Conservation (phyloP, 23 tunicate genomes). For the Halocynthia roretzi region DNA sequence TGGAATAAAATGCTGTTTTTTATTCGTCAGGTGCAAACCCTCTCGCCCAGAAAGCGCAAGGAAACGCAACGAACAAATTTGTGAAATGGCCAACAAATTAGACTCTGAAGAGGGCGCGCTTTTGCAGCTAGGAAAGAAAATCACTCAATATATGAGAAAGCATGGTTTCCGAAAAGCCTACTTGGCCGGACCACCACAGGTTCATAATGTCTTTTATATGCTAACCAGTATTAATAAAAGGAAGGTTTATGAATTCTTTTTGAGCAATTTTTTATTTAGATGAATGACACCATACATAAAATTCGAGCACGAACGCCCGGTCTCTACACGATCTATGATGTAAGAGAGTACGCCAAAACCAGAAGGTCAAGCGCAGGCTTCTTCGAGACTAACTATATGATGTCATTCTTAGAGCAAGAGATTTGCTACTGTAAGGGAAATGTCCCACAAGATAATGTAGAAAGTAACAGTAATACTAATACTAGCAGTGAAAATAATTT, state of each 20-base stretch:
- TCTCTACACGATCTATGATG: conserved; percentile 47
- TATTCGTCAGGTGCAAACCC: conserved; percentile 66
- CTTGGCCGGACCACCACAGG: conserved; percentile 89
- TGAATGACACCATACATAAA: conserved; percentile 35
- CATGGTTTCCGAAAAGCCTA: conserved; percentile 29
- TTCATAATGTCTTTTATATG: not conserved
- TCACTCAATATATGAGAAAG: conserved; percentile 31
- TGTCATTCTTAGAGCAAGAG: conserved; percentile 93
- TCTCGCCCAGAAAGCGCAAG: conserved; percentile 85
- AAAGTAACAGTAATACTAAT: not conserved
- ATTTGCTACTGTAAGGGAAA: conserved; percentile 67
- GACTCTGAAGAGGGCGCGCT: conserved; percentile 38
- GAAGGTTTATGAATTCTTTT: not conserved
- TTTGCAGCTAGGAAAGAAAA: conserved; percentile 19
- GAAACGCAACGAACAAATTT: conserved; percentile 65
- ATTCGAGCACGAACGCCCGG: conserved; percentile 32
- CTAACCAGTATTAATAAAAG: no score
- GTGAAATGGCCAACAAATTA: conserved; percentile 60
- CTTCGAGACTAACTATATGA: conserved; percentile 63
- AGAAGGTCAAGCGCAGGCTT: conserved; percentile 26
- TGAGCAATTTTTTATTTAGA: conserved; percentile 20
- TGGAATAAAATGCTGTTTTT: not conserved
- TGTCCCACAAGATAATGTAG: not conserved
- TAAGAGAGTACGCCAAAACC: conserved; percentile 48
- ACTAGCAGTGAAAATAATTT: not conserved